Evolutionary conservation across 2,113 vertebrate species (phyloP), one percentile per base, ranked within the genome.

Genomic region (Coreoperca whiteheadi): DNA sequence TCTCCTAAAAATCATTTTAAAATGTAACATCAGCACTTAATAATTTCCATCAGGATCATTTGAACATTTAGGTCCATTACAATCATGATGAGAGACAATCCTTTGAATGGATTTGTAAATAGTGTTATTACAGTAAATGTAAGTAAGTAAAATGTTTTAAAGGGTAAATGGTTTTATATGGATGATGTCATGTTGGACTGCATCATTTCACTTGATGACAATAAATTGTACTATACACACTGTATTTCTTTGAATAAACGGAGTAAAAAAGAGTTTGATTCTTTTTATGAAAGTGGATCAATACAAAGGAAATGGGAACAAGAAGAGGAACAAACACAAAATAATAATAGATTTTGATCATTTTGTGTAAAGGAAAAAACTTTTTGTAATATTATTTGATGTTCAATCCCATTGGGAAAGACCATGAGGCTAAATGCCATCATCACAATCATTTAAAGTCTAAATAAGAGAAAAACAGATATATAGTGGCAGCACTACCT

Each of bases 191-290:
- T 84, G 84, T 89, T 85, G 59, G 77, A 57, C 68, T 82, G 81
- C 82, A 73, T 83, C 65, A 71, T 82, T 86, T 85, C 63, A 89
- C 67, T 63, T 87, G 65, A 84, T 93, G 79, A 72, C 78, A 83
- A 84, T 75, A 74, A 74, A 91, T 37, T 83, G 86, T 89, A 86
- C 85, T 39, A 54, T 77, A 87, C 74, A 89, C 86, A 54, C 32
- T 81, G 32, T 81, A 77, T 91, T 85, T 91, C 78, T 86, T 84
- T 81, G 65, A 89, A 89, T 88, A 85, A 89, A 90, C 64, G 32
- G 46, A 69, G n/a, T 30, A 41, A 81, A 59, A 74, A 57, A 32
- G 1, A 37, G 60, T 48, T 30, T 51, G 2, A 10, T 67, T 56
- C 0, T 69, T 63, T 75, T 74, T 39, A 34, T 46, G 4, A 7